Base-by-base conservation (phyloP, 1,140 invertebrate genomes). In the Geopemphigus sp. region DNA sequence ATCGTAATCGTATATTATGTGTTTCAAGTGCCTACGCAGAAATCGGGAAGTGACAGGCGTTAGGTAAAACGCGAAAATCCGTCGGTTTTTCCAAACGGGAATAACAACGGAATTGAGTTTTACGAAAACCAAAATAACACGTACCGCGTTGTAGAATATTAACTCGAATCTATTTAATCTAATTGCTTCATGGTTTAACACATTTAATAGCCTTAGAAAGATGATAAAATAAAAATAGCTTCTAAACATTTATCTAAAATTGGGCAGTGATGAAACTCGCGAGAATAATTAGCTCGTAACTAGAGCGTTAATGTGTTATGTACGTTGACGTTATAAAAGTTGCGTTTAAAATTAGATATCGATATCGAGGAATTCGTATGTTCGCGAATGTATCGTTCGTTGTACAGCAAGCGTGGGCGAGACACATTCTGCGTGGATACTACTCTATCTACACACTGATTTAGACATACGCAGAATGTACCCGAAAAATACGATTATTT, bases 231-330 rank as follows among this genome's bases (percentile, higher is more conserved):
- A 70, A 70, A 70, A n/a, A n/a, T 53, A 70, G n/a, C n/a, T n/a
- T n/a, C n/a, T n/a, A 68, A 26, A 29, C 22, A 53, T 70, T 70
- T 70, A 70, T 53, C 47, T 70, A 24, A 70, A 70, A 70, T 70
- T 70, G 47, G 17, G 10, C 47, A 29, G 24, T 70, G 66, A 70
- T 70, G 66, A 70, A 70, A 70, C 50, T 29, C 45, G 14, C 22
- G 6, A 53, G 15, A 70, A 70, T 70, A 70, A 70, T 70, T 70
- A 70, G 66, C 24, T 70, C 45, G 24, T 53, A 53, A 53, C 66
- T 53, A 29, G 17, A 10, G 29, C 17, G 10, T 70, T 66, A 45
- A 5, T 66, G 63, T 45, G 22, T 39, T 68, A 45, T 14, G 14
- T n/a, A n/a, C n/a, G n/a, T 68, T 1, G 3, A 53, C 22, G 24